Evolutionary conservation across 1,140 invertebrate genomes (phyloP), one percentile per base, ranked within the genome.

Genomic region (Aphidius ervi): DNA sequence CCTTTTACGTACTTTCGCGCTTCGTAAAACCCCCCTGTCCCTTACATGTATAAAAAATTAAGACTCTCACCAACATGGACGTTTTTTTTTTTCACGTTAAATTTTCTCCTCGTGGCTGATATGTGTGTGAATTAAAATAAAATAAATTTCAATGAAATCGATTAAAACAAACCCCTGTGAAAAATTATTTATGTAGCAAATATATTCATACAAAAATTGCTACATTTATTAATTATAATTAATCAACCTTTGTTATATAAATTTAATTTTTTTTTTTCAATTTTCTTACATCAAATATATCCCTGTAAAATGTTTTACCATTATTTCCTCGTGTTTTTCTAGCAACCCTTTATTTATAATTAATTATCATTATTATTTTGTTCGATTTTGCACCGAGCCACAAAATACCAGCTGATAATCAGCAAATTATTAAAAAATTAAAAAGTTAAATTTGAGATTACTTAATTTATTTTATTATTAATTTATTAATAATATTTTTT

Each of bases 41-140:
- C 65, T 59, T 65, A 71, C 68, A 73, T 68, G 23, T 31, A 31
- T 31, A 31, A 31, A 31, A 31, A 31, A 31, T 74, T 72, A 73
- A 71, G 72, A 58, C 75, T 78, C 77, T 78, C 78, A 79, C 78
- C 78, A 79, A 76, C 67, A 75, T 75, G 69, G 73, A 78, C 71
- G 69, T 31, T 31, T 31, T 31, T 31, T 31, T 31, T 31, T 31
- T 31, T 31, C 4, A 31, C 65, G 71, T 68, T 59, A 61, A 65
- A 48, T 58, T 65, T 62, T 61, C 42, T 59, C 48, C 48, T 54
- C 40, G 57, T 59, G 59, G 48, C n/a, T 61, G 16, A 55, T 60
- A 40, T 61, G 56, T 58, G 50, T 61, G 46, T 59, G 58, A 41
- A 47, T 41, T 46, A 46, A 59, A 47, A 9, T 49, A 43, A 40